Base-by-base conservation (phyloP, 1,140 invertebrate genomes). In the Hylaeus volcanicus region DNA sequence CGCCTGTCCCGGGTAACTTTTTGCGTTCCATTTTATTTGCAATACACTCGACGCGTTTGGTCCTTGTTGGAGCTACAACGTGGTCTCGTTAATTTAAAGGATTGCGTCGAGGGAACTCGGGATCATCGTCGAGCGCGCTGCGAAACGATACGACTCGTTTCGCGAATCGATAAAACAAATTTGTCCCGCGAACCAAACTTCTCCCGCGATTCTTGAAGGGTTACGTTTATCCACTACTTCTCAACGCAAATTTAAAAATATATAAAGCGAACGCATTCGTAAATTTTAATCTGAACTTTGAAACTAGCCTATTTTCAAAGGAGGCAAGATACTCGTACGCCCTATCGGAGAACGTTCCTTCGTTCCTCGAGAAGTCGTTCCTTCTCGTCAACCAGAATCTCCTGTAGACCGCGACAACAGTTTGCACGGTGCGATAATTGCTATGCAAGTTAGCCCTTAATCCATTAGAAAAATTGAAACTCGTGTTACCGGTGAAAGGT, bases 401-500 rank as follows among this genome's bases (percentile, higher is more conserved):
- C 26, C 26, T 48, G 45, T 48, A 66, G 65, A 2, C 26, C 26
- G 26, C 1, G 15, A 68, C 68, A 79, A 43, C 39, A 43, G 58
- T 73, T 71, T 61, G n/a, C 37, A 8, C 58, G 41, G 12, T 2
- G 45, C 58, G 45, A 48, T 73, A 73, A 79, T 79, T 66, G 72
- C 53, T 60, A 56, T 41, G 37, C 48, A 64, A 64, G 45, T 43
- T 51, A 39, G 71, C 9, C n/a, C 11, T 55, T 68, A 53, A 73
- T 80, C 78, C 53, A 80, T 80, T 74, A 80, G 43, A 66, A 74
- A 74, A 74, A 73, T 79, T 72, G 76, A 55, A 79, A 51, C 56
- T 43, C 56, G 9, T 43, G 78, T 80, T 60, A 64, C 45, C 55
- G 64, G 26, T 37, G 14, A 41, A 5, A 45, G 48, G 45, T 5